Conservation (phyloP, 2,113 vertebrate genomes). For the Mixornis gularis region DNA sequence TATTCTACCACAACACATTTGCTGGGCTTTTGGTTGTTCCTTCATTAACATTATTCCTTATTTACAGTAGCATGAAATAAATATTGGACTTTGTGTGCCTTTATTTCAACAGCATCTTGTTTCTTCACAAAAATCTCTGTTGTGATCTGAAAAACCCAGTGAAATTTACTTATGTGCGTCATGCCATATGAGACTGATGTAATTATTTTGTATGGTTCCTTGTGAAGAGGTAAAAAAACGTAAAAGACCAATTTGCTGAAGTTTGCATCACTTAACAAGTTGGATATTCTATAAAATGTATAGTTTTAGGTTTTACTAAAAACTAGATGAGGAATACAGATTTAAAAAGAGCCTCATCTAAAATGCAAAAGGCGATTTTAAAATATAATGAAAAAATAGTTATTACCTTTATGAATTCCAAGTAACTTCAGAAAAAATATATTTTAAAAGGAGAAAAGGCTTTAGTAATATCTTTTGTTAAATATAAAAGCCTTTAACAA, state of each 20-base stretch:
- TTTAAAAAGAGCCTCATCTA: not conserved
- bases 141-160: not conserved
- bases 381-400: not conserved
- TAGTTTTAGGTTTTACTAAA: not conserved
- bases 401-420: not conserved
- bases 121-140: not conserved
- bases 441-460: not conserved
- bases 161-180: not conserved
- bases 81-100: not conserved
- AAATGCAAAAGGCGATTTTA: not conserved
- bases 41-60: not conserved
- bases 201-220: not conserved
- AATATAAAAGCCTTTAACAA: not conserved
- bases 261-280: not conserved
- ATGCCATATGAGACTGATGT: not conserved
- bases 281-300: not conserved
- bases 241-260: not conserved
- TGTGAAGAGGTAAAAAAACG: rapidly evolving
- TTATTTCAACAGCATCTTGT: not conserved
- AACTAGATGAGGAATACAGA: not conserved
- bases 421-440: not conserved
- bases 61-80: not conserved
- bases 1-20: not conserved
- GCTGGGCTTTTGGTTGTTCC: rapidly evolving
- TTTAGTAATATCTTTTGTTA: not conserved